Conservation (phyloP, 2,888 invertebrate species). For the Eudasyphora cyanicolor region DNA sequence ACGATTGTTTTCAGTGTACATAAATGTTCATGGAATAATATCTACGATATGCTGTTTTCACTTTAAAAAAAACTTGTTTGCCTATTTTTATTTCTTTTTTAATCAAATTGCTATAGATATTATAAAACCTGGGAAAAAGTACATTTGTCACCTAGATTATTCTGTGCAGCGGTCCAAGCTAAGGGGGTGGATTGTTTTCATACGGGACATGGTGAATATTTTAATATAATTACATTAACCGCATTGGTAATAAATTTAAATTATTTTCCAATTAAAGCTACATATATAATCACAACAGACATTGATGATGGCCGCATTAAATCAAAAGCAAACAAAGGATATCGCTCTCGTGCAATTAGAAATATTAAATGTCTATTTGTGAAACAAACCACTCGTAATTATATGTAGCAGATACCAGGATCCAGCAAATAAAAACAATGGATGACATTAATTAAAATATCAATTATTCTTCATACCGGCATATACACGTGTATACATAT, state of each 20-base stretch:
- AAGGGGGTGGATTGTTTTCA: not conserved
- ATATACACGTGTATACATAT: too few relatives aligned
- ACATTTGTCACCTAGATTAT: too few relatives aligned
- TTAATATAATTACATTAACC: not conserved
- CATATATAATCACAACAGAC: not conserved
- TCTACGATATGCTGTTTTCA: too few relatives aligned
- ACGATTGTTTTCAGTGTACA: too few relatives aligned
- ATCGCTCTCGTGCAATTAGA: not conserved
- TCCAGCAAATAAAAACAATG: not conserved
- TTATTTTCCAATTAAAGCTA: constrained; percentile 24
- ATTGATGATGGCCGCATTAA: not conserved
- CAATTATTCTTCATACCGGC: not conserved
- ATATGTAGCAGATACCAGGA: too few relatives aligned
- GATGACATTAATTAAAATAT: not conserved
- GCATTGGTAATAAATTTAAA: not conserved
- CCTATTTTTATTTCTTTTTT: too few relatives aligned
- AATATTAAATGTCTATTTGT: not conserved
- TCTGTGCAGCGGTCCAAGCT: not conserved
- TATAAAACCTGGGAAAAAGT: too few relatives aligned
- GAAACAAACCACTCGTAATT: not conserved
- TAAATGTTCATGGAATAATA: too few relatives aligned
- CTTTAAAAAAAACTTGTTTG: too few relatives aligned
- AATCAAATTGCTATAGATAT: too few relatives aligned
- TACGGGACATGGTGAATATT: not conserved
- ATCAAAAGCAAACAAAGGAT: constrained; percentile 5